These are phyloP conservation scores for Idaea aversata DNA, from an alignment of 2,888 invertebrate species.

Conservation along the genomic window DNA sequence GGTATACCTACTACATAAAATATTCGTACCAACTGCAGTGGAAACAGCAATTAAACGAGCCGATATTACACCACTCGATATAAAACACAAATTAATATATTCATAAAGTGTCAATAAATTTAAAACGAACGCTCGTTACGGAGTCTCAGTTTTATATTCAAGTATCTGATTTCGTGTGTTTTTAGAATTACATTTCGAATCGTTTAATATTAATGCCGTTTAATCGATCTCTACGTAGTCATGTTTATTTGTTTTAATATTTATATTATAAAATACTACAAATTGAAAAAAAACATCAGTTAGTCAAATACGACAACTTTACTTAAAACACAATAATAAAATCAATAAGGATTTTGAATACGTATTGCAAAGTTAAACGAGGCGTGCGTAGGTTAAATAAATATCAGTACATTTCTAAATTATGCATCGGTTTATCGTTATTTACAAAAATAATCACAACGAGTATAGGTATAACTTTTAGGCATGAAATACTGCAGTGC, in stretches of 20 bases:
- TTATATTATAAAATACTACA: background rate
- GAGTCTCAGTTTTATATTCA: background rate
- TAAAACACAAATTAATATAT: background rate
- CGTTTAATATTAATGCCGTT: background rate
- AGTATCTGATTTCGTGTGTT: conserved; percentile 1
- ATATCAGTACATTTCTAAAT: background rate
- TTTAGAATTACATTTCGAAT: background rate
- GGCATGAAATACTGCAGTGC: no score
- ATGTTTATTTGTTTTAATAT: background rate
- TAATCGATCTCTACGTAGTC: background rate
- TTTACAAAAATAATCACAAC: background rate
- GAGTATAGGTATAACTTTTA: background rate
- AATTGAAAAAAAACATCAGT: background rate
- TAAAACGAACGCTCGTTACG: background rate
- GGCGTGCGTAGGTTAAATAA: background rate
- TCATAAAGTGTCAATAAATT: conserved; percentile 1
- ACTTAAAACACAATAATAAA: no score
- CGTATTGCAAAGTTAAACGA: background rate
- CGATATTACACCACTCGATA: background rate
- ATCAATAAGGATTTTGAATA: no score
- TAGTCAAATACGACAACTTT: background rate
- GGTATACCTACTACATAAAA: background rate
- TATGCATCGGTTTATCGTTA: background rate
- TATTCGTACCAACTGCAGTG: background rate
- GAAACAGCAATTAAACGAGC: background rate